phyloP scores from a whole-genome alignment of 2,113 vertebrate species.

The Leucosticte australis region DNA sequence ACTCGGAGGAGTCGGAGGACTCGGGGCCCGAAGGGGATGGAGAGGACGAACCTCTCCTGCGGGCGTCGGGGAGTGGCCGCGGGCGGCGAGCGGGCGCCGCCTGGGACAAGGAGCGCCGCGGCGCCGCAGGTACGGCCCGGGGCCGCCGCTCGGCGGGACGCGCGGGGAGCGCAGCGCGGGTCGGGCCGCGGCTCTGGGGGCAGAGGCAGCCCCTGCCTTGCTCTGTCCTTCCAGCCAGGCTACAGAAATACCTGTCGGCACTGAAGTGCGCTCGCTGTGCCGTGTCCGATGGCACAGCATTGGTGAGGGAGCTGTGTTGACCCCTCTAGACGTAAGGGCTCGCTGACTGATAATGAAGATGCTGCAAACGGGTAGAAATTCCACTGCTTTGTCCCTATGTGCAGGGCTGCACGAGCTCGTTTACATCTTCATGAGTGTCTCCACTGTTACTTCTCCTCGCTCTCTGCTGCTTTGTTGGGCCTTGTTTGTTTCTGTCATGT shows the following conservation, averaged over 20 bases:
- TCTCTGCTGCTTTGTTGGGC: neutral
- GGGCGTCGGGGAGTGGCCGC: neutral
- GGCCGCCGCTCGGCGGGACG: neutral
- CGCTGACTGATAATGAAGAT: accelerated
- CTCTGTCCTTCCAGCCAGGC: neutral
- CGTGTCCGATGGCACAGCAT: accelerated
- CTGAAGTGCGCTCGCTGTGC: accelerated
- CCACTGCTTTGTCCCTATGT: accelerated
- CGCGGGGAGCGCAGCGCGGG: neutral
- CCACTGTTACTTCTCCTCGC: neutral
- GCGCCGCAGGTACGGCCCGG: slow-evolving; percentile 2
- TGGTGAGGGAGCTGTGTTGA: neutral
- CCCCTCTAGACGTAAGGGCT: accelerated
- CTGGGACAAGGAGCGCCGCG: neutral
- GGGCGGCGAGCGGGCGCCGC: neutral
- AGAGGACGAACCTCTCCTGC: slow-evolving; percentile 49
- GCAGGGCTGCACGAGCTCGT: neutral
- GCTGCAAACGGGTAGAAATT: neutral
- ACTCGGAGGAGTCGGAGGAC: neutral
- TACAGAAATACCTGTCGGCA: accelerated
- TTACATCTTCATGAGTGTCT: neutral
- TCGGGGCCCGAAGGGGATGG: slow-evolving; percentile 18
- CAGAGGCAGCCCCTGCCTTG: neutral
- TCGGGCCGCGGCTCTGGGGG: neutral
- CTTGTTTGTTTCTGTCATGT: neutral